Base-by-base conservation (phyloP, 2,888 invertebrate genomes). In the Kryphioiulus occultus region DNA sequence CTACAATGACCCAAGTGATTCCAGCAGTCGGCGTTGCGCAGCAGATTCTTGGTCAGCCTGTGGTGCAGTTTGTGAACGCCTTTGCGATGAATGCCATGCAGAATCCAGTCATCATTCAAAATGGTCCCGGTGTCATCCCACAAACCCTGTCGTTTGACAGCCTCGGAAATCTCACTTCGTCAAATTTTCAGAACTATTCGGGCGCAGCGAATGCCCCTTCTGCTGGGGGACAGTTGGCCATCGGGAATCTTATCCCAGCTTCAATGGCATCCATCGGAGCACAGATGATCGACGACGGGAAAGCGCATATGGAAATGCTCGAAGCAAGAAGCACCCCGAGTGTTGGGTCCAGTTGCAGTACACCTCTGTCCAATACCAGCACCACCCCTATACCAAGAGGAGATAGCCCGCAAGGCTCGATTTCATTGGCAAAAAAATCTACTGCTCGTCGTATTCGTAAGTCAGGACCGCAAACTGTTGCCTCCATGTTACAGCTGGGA, bases 11-110 rank as follows among this genome's bases (percentile, higher is more conserved):
- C 30, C 91, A 91, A 89, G 91, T 91, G 53, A 91, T 91, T 78
- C 91, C 91, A 53, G 89, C 91, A 39, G 90, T 91, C 35, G 90
- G 91, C 3, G 89, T 89, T 78, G 89, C 89, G 2, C 90, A 89
- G 26, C 90, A 90, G 85, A 89, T 90, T 26, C 47, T 89, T 84
- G 89, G 89, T 17, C 89, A 90, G 82, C 91, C 91, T 19, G 89
- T 91, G 89, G 90, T 91, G 88, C 91, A 91, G 87, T 94, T 97
- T 7, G 95, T 97, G 0, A 97, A 97, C 91, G 95, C 96, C 95
- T 95, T 90, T 68, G 89, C 90, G 4, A 89, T 90, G 86, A 90
- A 89, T 88, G 89, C 90, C 19, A 89, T 90, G 89, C 90, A 90
- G 82, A 90, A 89, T 89, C 89, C 90, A 53, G 89, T 90, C 39